A percentile compares a stretch with the other conserved stretches of the same genome.
Evolutionary conservation across 2,113 vertebrate species (phyloP).

Genomic region (Platichthys flesus): DNA sequence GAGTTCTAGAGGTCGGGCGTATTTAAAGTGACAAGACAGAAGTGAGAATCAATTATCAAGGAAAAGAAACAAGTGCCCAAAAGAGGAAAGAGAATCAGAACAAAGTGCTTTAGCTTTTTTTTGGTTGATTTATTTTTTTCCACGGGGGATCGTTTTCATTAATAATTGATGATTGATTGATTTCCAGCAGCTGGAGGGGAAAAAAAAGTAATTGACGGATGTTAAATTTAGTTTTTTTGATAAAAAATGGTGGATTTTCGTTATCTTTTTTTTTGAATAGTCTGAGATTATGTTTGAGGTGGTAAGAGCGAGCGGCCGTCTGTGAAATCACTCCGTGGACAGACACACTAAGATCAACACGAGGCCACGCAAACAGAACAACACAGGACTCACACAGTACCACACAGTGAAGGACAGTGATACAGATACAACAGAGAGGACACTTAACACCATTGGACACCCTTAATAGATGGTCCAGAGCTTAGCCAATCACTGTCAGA

Average conservation of each 20-base stretch:
- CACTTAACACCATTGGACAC: conserved; percentile 82
- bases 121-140: conserved; percentile 13
- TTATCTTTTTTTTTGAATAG: background rate
- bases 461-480: conserved; percentile 86
- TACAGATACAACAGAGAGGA: conserved; percentile 72
- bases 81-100: conserved; percentile 72
- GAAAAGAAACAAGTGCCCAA: conserved; percentile 63
- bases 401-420: conserved; percentile 68
- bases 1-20: conserved; percentile 23
- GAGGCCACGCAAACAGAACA: conserved; percentile 55
- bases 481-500: conserved; percentile 77
- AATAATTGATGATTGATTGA: conserved; percentile 37
- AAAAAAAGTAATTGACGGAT: conserved; percentile 41
- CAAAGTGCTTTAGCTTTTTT: conserved; percentile 16
- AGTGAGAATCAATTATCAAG: conserved; percentile 50
- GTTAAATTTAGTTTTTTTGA: conserved; percentile 28
- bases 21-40: conserved; percentile 54
- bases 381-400: conserved; percentile 67
- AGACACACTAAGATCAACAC: conserved; percentile 57
- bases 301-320: conserved; percentile 26
- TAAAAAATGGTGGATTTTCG: conserved; percentile 52
- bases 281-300: conserved; percentile 23
- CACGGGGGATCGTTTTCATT: conserved; percentile 36
- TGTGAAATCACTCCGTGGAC: conserved; percentile 36
- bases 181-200: conserved; percentile 31